phyloP scores from a whole-genome alignment of 2,797 vertebrate genomes.

The Cyclura pinguis region DNA sequence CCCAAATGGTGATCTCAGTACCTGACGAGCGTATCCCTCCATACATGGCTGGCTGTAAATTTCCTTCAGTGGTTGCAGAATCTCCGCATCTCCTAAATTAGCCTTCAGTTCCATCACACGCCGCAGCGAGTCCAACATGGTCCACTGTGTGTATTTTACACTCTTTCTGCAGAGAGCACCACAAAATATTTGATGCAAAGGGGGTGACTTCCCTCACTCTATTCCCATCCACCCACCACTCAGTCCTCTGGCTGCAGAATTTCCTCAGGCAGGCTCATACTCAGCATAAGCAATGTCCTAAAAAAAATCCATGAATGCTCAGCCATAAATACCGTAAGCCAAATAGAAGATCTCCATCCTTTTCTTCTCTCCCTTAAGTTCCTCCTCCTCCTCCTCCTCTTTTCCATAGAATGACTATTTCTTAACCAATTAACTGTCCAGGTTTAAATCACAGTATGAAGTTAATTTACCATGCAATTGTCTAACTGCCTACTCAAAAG shows the following conservation, averaged over 20 bases:
- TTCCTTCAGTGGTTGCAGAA: slow-evolving; percentile 73
- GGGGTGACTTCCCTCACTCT: too few relatives aligned
- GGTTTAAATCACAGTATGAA: not conserved
- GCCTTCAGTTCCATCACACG: slow-evolving; percentile 73
- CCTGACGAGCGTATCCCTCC: slow-evolving; percentile 75
- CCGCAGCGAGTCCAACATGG: slow-evolving; percentile 79
- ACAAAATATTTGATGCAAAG: not conserved
- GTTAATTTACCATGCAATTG: not conserved
- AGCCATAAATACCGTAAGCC: not conserved
- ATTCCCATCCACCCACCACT: not conserved
- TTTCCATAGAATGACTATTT: not conserved
- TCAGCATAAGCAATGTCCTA: not conserved
- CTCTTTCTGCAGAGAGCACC: slow-evolving; percentile 74
- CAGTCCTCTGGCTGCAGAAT: not conserved
- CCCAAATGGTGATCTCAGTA: slow-evolving; percentile 43
- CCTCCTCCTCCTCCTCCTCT: not conserved
- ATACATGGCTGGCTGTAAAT: slow-evolving; percentile 73
- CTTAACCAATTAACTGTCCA: not conserved
- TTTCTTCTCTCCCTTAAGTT: not conserved
- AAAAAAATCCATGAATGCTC: not conserved
- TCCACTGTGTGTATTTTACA: slow-evolving; percentile 81
- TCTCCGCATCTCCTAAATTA: slow-evolving; percentile 79
- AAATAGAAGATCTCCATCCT: not conserved
- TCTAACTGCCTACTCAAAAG: not conserved
- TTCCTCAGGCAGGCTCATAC: not conserved